Base-by-base conservation (phyloP, 2,888 invertebrate species). In the Minunthozetes semirufus region DNA sequence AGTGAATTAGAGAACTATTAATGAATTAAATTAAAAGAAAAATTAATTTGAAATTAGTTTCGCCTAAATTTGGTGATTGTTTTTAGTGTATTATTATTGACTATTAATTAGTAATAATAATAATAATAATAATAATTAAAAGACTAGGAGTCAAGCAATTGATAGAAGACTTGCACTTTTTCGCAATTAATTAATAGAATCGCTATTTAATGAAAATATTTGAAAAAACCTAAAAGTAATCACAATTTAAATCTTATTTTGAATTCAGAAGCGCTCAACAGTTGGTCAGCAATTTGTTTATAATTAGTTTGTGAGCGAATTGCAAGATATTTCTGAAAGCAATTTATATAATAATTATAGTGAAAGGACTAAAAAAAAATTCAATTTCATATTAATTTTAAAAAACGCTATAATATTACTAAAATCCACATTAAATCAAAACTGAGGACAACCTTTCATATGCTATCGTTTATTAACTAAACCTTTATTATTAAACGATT, bases 111-210 rank as follows among this genome's bases (percentile, higher is more conserved):
- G 42, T 42, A 42, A 42, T 42, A 42, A 42, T 42, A 42, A 42
- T 42, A 42, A 13, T 9, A 42, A 42, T 42, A 42, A 42, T 42
- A 42, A 42, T 42, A 42, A 13, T 42, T 38, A 38, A 48, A 70
- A 42, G 70, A 70, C 70, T 70, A 70, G 70, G 70, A 46, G 46
- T 61, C n/a, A 68, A 46, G 68, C 48, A 27, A 42, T 46, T 42
- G 9, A 17, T 48, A 25, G 70, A 70, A 46, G 70, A 42, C 25
- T 70, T 70, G 46, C 70, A 70, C 70, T 70, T 42, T 33, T 29
- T 29, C n/a, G 15, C 15, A 27, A 59, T 59, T 22, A 38, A 27
- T 38, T 27, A 5, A 38, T 27, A 27, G 33, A 38, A 29, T 29
- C n/a, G 29, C 63, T 59, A 59, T 25, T 59, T 59, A 15, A n/a